These are phyloP conservation scores for Anthopleura xanthogrammica DNA, from an alignment of 92 coral and sea anemone genomes.

Conservation along the genomic window DNA sequence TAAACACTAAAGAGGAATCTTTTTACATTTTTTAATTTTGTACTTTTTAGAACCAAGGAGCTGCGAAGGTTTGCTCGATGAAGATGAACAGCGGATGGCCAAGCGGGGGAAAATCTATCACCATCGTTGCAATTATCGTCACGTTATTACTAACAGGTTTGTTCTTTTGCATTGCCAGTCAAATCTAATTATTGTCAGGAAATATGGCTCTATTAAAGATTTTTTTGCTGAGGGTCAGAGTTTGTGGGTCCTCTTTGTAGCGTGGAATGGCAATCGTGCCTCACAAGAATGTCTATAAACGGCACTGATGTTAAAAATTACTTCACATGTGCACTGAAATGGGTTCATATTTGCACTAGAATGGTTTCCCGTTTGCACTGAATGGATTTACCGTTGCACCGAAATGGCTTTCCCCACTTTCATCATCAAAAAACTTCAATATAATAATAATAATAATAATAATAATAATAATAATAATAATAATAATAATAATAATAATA, in stretches of 20 bases:
- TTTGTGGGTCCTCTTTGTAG: not conserved
- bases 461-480: too few relatives aligned
- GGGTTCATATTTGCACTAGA: not conserved
- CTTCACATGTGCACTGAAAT: not conserved
- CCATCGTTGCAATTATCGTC: not conserved
- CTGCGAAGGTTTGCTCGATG: not conserved
- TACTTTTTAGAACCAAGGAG: slow-evolving; percentile 1
- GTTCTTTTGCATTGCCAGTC: not conserved
- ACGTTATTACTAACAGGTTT: slow-evolving; percentile 5
- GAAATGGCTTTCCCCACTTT: not conserved
- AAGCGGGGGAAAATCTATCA: not conserved
- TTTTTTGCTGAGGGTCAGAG: not conserved
- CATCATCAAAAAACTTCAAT: too few relatives aligned
- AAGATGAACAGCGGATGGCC: slow-evolving; percentile 1
- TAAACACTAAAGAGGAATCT: not conserved
- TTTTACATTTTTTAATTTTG: not conserved
- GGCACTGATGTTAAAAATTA: not conserved
- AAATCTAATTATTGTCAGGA: not conserved
- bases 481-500: too few relatives aligned
- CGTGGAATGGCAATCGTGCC: not conserved
- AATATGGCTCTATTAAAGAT: not conserved
- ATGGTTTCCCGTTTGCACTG: not conserved
- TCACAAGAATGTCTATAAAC: not conserved
- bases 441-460: too few relatives aligned
- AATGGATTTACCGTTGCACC: not conserved